Evolutionary conservation across 2,113 vertebrate genomes (phyloP), one percentile per base, ranked within the genome.

Genomic region (Caretta caretta): DNA sequence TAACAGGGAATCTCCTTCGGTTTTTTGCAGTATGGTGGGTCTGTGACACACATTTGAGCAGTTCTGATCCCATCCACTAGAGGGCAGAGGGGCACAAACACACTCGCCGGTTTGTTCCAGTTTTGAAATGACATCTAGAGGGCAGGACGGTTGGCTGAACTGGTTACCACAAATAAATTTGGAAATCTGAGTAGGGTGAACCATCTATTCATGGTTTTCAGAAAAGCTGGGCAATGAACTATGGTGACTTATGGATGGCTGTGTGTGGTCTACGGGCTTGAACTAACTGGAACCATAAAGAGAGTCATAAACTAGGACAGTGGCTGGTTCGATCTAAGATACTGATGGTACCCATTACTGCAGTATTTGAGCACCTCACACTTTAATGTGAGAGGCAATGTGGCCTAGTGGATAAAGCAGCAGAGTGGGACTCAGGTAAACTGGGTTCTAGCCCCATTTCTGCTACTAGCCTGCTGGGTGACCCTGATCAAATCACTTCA

Each of bases 201-300:
- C 69, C 53, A 29, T 0, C 0, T 3, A 1, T 10, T 49, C 12
- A 25, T 16, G 42, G 19, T 59, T 5, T 62, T 3, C 62, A 69
- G 46, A 88, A 62, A 2, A 10, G 5, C 22, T 29, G 38, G 16
- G 35, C 86, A 50, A 79, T 7, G 17, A 51, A 2, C 83, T 42
- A 5, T 1, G 20, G 0, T 10, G 59, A 5, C 27, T 25, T 84
- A 25, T 49, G 51, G 29, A 11, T 35, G 31, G 16, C 50, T 79
- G 3, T 46, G 84, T 25, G 65, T 56, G 87, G 19, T 42, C 76
- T 50, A 29, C 35, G 13, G n/a, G 51, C n/a, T 62, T 48, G 29
- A 49, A 48, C 17, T 19, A 65, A 84, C 50, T 16, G 54, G 75
- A 82, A 22, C 48, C 16, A 57, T 31, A 2, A 8, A 3, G 56